Percentiles rank a stretch among this genome's conserved stretches.
Conservation (phyloP, 1,140 invertebrate species). For the Daktulosphaira vitifoliae region DNA sequence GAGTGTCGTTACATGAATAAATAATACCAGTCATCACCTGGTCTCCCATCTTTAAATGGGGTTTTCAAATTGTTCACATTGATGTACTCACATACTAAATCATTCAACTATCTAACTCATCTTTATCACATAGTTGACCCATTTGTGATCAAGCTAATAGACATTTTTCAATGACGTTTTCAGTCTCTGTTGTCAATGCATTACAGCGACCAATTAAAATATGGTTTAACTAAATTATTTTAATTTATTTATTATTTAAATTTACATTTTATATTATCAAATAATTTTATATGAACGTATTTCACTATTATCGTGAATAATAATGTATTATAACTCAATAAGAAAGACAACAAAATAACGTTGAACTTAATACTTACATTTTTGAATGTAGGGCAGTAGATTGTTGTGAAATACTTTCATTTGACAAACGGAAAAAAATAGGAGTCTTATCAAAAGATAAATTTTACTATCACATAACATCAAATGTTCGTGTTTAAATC, state of each 20-base stretch:
- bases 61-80: conserved; percentile 40
- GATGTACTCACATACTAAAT: conserved; percentile 40
- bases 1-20: conserved; percentile 41
- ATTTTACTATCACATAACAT: background rate
- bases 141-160: conserved; percentile 40
- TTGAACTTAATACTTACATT: background rate
- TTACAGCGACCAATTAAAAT: background rate
- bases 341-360: background rate
- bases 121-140: conserved; percentile 41
- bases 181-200: no score
- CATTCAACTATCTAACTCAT: conserved; percentile 41
- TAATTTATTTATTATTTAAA: background rate
- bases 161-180: background rate
- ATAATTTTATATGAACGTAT: background rate
- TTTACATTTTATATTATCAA: no score
- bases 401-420: background rate
- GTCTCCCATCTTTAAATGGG: conserved; percentile 42
- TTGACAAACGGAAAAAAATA: background rate
- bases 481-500: background rate
- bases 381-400: background rate
- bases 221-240: background rate
- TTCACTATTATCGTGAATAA: background rate
- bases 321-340: background rate
- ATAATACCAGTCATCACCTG: conserved; percentile 43
- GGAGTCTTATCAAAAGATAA: background rate